Conservation (phyloP, 2,888 invertebrate genomes). For the Notodonta dromedarius region DNA sequence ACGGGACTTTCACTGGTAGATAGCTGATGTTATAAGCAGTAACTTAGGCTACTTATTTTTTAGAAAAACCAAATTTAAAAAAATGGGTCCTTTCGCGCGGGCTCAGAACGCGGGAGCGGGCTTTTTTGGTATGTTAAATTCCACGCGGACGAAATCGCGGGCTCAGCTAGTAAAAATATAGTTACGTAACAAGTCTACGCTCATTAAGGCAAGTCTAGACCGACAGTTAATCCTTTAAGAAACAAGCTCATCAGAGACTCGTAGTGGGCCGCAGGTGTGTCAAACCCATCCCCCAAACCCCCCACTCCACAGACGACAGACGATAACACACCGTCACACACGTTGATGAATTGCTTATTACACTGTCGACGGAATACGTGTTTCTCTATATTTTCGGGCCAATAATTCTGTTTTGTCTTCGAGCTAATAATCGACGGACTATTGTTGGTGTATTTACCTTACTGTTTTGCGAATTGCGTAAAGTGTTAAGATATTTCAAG, state of each 20-base stretch:
- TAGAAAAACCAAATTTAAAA: no score
- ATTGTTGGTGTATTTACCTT: conserved; percentile 51
- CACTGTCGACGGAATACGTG: conserved; percentile 64
- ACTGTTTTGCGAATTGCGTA: conserved; percentile 29
- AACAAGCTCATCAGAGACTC: conserved; percentile 61
- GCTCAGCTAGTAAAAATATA: no score
- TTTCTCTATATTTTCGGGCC: conserved; percentile 64
- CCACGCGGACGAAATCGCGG: no score
- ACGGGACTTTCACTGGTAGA: no score
- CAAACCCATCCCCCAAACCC: conserved; percentile 40
- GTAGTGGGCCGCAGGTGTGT: conserved; percentile 70
- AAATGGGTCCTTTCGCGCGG: no score
- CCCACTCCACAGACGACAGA: conserved; percentile 25
- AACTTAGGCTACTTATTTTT: no score
- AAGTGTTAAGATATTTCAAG: no score
- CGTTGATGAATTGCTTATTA: conserved; percentile 80
- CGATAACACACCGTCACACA: conserved; percentile 77
- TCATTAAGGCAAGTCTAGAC: conserved; percentile 68
- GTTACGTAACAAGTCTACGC: conserved; percentile 45
- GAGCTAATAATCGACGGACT: conserved; percentile 46
- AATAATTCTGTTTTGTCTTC: conserved; percentile 56
- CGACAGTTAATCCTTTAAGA: conserved; percentile 62
- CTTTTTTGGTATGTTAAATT: no score
- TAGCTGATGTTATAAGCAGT: no score
- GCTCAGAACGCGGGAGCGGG: no score